A percentile compares a stretch with the other conserved stretches of the same genome.
Conservation (phyloP, 2,113 vertebrate genomes). For the Lagopus muta region DNA sequence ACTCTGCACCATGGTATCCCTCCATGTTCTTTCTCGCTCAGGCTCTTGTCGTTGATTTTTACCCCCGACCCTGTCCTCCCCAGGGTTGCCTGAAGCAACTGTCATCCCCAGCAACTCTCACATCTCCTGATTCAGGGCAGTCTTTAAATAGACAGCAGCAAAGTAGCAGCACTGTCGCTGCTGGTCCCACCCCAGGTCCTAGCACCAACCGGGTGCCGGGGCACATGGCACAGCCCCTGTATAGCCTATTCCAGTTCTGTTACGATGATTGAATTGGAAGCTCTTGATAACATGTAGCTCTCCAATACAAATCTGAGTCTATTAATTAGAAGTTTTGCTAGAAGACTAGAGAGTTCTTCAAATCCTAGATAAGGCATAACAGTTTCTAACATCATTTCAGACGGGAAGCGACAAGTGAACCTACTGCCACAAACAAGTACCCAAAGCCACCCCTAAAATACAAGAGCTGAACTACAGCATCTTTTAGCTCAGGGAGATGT, state of each 20-base stretch:
- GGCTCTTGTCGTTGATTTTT: slow-evolving; percentile 48
- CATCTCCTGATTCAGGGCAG: slow-evolving; percentile 85
- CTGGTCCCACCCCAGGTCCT: slow-evolving; percentile 60
- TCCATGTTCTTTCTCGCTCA: slow-evolving; percentile 68
- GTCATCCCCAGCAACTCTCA: slow-evolving; percentile 70
- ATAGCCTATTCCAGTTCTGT: neutral
- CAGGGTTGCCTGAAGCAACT: slow-evolving; percentile 73
- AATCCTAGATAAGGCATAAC: neutral
- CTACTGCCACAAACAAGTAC: neutral
- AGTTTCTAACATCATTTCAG: neutral
- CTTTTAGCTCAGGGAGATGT: neutral
- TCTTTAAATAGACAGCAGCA: slow-evolving; percentile 89
- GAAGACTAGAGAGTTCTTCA: neutral
- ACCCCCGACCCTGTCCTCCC: slow-evolving; percentile 62
- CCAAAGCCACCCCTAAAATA: neutral
- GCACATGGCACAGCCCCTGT: neutral
- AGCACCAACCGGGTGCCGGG: slow-evolving; percentile 11
- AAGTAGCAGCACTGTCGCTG: slow-evolving; percentile 62
- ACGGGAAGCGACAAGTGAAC: neutral
- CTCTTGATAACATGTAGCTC: accelerated
- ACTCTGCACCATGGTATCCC: slow-evolving; percentile 46
- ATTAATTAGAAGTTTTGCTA: neutral
- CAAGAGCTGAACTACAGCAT: neutral
- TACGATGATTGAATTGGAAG: neutral
- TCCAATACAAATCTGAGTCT: neutral